These are phyloP conservation scores for Passer montanus DNA, from an alignment of 2,113 vertebrate genomes.

Conservation along the genomic window DNA sequence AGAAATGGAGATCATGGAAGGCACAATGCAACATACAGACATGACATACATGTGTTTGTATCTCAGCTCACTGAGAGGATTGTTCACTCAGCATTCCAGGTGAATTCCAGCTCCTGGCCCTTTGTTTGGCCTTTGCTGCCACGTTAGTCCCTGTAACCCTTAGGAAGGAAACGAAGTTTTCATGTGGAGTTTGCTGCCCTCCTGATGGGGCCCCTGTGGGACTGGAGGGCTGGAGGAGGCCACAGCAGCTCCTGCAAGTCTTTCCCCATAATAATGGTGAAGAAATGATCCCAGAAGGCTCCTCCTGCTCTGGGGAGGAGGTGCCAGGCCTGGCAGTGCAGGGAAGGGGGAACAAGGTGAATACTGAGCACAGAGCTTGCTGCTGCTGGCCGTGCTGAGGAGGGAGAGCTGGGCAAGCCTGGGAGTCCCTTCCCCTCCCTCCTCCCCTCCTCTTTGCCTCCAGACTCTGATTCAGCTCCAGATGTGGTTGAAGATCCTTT, in stretches of 20 bases:
- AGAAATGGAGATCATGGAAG: conserved; percentile 12
- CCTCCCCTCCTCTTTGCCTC: not conserved
- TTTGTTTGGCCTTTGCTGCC: not conserved
- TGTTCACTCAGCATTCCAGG: not conserved
- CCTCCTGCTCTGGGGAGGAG: not conserved
- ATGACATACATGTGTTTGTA: not conserved
- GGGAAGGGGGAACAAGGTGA: not conserved
- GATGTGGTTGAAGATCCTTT: not conserved
- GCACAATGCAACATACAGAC: not conserved
- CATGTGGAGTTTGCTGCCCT: not conserved
- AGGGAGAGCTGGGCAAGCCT: not conserved
- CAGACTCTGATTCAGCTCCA: not conserved
- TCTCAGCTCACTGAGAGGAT: not conserved
- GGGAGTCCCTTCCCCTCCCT: not conserved
- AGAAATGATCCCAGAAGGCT: not conserved
- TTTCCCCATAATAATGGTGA: accelerated
- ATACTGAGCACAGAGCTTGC: not conserved
- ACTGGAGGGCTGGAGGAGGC: not conserved
- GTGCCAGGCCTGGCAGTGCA: not conserved
- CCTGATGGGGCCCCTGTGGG: accelerated
- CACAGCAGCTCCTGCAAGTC: not conserved
- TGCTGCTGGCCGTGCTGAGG: too few species aligned
- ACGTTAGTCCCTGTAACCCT: not conserved
- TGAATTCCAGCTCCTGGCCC: not conserved
- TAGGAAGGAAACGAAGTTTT: not conserved